Evolutionary conservation across 2,113 vertebrate genomes (phyloP), one percentile per base, ranked within the genome.

Genomic region (Cephalopholis sonnerati): DNA sequence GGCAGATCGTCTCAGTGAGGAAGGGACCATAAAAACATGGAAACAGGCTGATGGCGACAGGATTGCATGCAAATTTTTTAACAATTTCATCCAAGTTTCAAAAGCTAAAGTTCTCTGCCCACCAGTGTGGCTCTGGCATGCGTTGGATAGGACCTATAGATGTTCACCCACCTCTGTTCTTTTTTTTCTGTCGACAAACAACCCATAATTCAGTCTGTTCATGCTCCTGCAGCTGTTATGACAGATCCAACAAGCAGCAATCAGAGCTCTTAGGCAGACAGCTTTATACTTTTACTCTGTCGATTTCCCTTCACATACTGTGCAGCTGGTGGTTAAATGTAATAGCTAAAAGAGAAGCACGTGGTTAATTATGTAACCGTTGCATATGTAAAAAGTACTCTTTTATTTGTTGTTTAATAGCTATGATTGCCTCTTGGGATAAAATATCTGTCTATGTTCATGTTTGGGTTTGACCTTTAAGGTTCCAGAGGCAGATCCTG

Each of bases 211-310:
- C 61, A 27, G 67, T 29, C 20, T 65, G 32, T 17, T 57, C 59
- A 50, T 54, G 41, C 32, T 51, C 29, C 51, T 50, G 53, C 13
- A 16, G 61, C 59, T 84, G 27, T 82, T 77, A 10, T 84, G 72
- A 87, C 78, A 78, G 72, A 48, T 72, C 32, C 58, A 83, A 83
- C 76, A 80, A 85, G 69, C 65, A 68, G 84, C 73, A 84, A 84
- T 91, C 79, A 85, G 44, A 72, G 18, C 18, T 25, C 32, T 59
- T 1, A 51, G 11, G 25, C 51, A 32, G 46, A 32, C 27, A 16
- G 48, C 46, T 55, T 79, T 16, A 73, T 25, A 68, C 44, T 32
- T 46, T 59, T 27, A 20, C 36, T 22, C 29, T 22, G 46, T 20
- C 1, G 1, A 9, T 64, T 63, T 39, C 16, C 20, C 36, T 2